Conservation (phyloP, 2,797 vertebrate species). For the Manis javanica region DNA sequence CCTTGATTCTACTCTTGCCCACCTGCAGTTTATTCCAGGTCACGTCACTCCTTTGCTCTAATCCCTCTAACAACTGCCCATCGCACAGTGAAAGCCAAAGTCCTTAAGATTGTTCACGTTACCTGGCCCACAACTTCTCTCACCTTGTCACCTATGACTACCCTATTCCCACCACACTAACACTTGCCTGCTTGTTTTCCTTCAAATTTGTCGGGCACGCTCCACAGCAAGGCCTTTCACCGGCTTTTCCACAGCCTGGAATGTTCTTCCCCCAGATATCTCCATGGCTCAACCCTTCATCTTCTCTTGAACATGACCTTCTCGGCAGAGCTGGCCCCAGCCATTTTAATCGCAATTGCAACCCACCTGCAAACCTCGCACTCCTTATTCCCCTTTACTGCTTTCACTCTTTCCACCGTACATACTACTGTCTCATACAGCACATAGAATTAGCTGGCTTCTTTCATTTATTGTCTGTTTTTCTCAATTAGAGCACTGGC, state of each 20-base stretch:
- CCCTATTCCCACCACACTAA: background rate
- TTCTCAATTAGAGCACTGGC: background rate
- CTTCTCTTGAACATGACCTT: background rate
- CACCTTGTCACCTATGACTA: rapidly evolving
- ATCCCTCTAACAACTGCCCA: background rate
- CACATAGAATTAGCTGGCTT: background rate
- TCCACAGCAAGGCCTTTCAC: background rate
- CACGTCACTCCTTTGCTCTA: background rate
- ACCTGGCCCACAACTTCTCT: background rate
- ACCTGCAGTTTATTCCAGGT: too few relatives aligned
- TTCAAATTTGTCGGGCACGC: background rate
- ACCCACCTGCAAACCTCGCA: background rate
- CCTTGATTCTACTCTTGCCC: background rate
- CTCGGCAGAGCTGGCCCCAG: background rate
- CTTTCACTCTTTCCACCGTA: background rate
- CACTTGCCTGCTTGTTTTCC: rapidly evolving
- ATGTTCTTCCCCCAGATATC: background rate
- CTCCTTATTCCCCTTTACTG: rapidly evolving
- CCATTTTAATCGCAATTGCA: background rate
- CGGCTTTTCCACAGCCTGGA: background rate
- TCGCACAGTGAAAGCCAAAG: background rate
- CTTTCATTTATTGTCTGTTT: background rate
- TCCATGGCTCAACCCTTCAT: background rate
- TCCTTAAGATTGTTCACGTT: background rate
- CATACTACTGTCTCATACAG: background rate